Conservation (phyloP, 35 echinoderm and acorn worm species). For the Heliocidaris erythrogramma region DNA sequence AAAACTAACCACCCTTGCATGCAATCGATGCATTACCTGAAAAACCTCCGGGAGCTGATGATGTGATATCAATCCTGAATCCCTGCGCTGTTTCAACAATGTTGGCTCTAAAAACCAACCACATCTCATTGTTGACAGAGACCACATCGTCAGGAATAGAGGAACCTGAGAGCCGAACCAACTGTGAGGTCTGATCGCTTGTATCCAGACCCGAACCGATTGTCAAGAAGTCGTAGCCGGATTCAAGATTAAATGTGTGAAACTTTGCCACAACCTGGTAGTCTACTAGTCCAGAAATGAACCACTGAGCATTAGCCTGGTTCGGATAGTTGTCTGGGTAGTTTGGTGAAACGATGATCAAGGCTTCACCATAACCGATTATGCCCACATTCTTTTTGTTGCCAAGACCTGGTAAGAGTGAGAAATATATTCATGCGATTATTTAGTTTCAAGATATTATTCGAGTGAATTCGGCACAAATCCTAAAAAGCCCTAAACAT, state of each 20-base stretch:
- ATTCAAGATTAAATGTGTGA: not conserved
- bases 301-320: not conserved
- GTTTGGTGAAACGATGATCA: not conserved
- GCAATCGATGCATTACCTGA: not conserved
- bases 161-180: not conserved
- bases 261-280: not conserved
- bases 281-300: not conserved
- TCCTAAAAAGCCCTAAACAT: no score
- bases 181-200: not conserved
- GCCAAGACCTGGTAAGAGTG: no score
- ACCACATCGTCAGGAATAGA: not conserved
- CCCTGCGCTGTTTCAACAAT: not conserved
- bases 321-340: not conserved
- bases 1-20: no score
- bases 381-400: no score
- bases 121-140: conserved; percentile 27
- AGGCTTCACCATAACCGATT: not conserved
- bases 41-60: not conserved
- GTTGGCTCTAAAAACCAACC: not conserved
- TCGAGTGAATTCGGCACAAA: no score
- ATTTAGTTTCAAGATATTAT: no score
- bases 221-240: not conserved
- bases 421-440: no score
- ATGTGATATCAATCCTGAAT: not conserved
- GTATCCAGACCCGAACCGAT: conserved; percentile 5